Evolutionary conservation across 2,113 vertebrate genomes (phyloP).

Genomic region (Camelus dromedarius): DNA sequence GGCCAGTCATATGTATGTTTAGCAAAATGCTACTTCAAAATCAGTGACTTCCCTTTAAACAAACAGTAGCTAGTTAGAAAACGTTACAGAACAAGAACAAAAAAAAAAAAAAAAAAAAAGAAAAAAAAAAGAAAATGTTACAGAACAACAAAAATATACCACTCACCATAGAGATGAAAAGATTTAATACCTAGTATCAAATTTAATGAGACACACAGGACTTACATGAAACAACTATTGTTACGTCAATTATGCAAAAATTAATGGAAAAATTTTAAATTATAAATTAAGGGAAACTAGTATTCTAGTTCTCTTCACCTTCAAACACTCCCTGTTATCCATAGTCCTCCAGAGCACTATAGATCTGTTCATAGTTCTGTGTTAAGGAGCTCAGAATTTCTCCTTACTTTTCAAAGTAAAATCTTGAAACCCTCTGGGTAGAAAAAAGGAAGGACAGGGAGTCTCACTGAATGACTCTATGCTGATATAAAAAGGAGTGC

Average conservation of each 20-base stretch:
- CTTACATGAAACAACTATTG: not conserved
- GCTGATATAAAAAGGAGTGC: not conserved
- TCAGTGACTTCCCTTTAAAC: not conserved
- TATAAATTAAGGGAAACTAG: not conserved
- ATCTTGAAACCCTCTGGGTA: not conserved
- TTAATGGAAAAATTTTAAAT: not conserved
- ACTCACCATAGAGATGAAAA: not conserved
- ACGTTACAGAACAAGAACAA: constrained; percentile 9
- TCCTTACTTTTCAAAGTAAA: constrained; percentile 5
- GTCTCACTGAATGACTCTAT: not conserved
- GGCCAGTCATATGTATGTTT: not conserved
- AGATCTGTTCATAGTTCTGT: not conserved
- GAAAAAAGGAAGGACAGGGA: not conserved
- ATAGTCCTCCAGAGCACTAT: not conserved
- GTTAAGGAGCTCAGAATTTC: not conserved
- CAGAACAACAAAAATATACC: not conserved
- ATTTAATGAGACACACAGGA: not conserved
- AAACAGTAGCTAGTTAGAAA: not conserved
- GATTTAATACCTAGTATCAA: not conserved
- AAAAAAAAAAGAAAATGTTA: not conserved
- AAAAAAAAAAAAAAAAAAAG: not conserved
- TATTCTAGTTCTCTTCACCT: constrained; percentile 24
- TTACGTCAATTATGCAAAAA: not conserved
- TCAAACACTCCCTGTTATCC: not conserved
- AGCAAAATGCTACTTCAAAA: not conserved